Evolutionary conservation across 2,797 vertebrate genomes (phyloP), one percentile per base, ranked within the genome.

Genomic region (Chelonia mydas): DNA sequence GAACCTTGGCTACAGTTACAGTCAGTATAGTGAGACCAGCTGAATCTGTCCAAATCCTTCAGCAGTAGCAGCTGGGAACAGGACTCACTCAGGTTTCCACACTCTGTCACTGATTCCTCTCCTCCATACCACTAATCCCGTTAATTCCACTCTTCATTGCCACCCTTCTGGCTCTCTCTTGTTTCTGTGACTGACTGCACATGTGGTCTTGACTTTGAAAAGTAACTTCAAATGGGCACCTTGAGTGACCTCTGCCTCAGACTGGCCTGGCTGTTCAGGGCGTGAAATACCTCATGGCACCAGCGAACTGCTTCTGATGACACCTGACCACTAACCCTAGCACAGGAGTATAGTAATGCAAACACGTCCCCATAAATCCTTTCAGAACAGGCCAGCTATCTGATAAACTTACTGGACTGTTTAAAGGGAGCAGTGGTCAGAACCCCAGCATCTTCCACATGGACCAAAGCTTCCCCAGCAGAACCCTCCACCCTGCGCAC

Each of bases 51-150:
- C 94, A 98, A 96, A 98, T 98, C 97, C 97, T 89, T 81, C 61
- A 86, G 93, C 90, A 87, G 27, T 94, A 98, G 97, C 98, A 98
- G 98, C 98, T 98, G 98, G 95, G 94, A 97, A 95, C 92, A 97
- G 92, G 87, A 97, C 87, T 97, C 85, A 84, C 96, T 92, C 91
- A 77, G 93, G 91, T 97, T 96, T 96, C 95, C 97, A 37, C 89
- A 68, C 53, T 91, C 83, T 83, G 87, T 81, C 90, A 86, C 91
- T 96, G 81, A 41, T 96, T 84, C 0, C 12, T 91, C 72, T 95
- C 83, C 89, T 90, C 65, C 41, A 87, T 88, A 37, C 54, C 72
- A 74, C 81, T 98, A 98, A 98, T 98, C 97, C 96, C 85, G 85
- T 91, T 97, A 96, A 97, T 97, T 97, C 97, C 93, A 90, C 81